Percentiles rank a stretch among this genome's conserved stretches.
phyloP scores from a whole-genome alignment of 2,888 invertebrate genomes.

The Caenorhabditis auriculariae region DNA sequence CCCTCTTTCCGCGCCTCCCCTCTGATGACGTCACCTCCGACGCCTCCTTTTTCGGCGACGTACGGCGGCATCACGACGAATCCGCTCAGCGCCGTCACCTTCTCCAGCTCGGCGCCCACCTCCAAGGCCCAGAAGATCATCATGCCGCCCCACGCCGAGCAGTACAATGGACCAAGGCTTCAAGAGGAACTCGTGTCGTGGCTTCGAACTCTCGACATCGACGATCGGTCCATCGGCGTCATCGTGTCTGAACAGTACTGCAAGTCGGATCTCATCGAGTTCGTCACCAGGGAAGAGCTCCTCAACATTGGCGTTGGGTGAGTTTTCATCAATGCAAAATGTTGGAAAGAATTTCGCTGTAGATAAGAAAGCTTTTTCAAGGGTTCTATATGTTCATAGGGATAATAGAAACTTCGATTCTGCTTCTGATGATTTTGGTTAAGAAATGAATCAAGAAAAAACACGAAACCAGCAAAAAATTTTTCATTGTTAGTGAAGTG shows the following conservation, averaged over 20 bases:
- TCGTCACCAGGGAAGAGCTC: constrained; percentile 81
- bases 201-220: constrained; percentile 75
- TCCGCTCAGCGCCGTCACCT: neutral
- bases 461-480: too few relatives aligned
- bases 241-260: constrained; percentile 76
- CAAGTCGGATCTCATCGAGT: constrained; percentile 77
- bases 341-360: neutral
- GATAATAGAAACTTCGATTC: neutral
- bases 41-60: constrained; percentile 25
- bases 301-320: constrained; percentile 78
- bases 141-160: constrained; percentile 27
- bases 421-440: too few relatives aligned
- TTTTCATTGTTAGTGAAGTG: too few relatives aligned
- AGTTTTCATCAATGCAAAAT: constrained; percentile 19
- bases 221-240: constrained; percentile 73
- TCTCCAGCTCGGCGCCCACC: neutral
- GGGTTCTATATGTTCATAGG: too few relatives aligned
- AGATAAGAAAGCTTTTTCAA: neutral
- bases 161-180: neutral
- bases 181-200: constrained; percentile 75
- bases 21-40: constrained; percentile 18
- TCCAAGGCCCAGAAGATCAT: constrained; percentile 27
- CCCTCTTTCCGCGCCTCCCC: constrained; percentile 18
- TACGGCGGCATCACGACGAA: too few relatives aligned
- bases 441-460: too few relatives aligned